Conservation (phyloP, 2,888 invertebrate genomes). For the Artemia sinica region DNA sequence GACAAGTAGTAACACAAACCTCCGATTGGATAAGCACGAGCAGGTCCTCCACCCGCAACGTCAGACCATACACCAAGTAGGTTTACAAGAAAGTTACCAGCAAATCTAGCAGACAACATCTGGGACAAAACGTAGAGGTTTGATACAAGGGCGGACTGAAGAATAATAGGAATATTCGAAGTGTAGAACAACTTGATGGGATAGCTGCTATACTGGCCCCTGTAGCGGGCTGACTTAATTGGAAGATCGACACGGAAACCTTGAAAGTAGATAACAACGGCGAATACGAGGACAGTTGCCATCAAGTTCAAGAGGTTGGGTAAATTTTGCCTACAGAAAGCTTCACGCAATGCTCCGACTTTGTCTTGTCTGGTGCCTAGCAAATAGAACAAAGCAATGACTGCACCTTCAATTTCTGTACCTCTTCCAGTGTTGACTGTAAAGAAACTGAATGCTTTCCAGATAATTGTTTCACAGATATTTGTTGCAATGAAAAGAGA, state of each 20-base stretch:
- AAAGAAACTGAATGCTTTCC: constrained; percentile 98
- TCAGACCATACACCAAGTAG: constrained; percentile 96
- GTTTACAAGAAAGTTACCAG: constrained; percentile 85
- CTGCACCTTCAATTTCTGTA: constrained; percentile 98
- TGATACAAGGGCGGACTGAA: constrained; percentile 94
- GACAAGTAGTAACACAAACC: constrained; percentile 96
- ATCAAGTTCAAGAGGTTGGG: constrained; percentile 97
- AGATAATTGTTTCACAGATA: constrained; percentile 98
- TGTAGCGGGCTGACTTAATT: constrained; percentile 95
- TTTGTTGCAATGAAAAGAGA: constrained; percentile 99
- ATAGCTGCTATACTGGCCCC: constrained; percentile 97
- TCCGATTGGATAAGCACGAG: constrained; percentile 90
- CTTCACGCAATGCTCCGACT: constrained; percentile 90
- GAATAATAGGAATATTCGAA: constrained; percentile 96
- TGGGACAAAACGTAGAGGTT: constrained; percentile 97
- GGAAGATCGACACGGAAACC: constrained; percentile 95
- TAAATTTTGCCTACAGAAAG: constrained; percentile 96
- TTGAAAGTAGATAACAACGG: constrained; percentile 99
- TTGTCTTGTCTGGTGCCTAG: constrained; percentile 95
- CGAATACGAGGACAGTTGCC: constrained; percentile 94
- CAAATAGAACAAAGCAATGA: constrained; percentile 95
- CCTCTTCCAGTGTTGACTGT: constrained; percentile 84
- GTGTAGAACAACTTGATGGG: constrained; percentile 99
- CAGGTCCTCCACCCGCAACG: constrained; percentile 93
- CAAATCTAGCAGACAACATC: constrained; percentile 95